Base-by-base conservation (phyloP, 2,888 invertebrate genomes). In the Halictus ligatus region DNA sequence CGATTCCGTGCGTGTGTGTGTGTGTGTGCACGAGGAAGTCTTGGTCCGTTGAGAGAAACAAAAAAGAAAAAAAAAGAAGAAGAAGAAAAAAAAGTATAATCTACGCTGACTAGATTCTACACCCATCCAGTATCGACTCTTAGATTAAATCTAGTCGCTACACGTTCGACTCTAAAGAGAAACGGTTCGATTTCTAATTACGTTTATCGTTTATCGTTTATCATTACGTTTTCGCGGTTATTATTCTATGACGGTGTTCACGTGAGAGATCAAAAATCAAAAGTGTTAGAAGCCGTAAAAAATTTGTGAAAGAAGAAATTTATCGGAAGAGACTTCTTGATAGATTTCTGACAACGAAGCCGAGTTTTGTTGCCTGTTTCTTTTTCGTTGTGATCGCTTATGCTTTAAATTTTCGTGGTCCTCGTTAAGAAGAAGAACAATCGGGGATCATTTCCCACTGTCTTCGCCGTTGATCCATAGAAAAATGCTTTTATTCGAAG, bases 401-500 rank as follows among this genome's bases (percentile, higher is more conserved):
- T 18, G 54, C 21, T n/a, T 75, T 76, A 60, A 71, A 69, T 81
- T 75, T 69, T 50, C 48, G 40, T 84, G 78, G 83, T 85, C 82
- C 81, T 83, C 71, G 74, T 43, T 80, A 13, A 80, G 21, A 75
- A 58, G 73, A 60, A 80, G 35, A 72, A 78, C n/a, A 60, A 60
- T 48, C 13, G 21, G 25, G 25, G 25, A 29, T 18, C 54, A 71
- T 71, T 75, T 48, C 18, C n/a, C 15, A 40, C 6, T 73, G 46
- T 75, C 40, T 25, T 35, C 58, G 58, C 29, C 54, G 7, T 81
- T 75, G 50, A 69, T 75, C 35, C 54, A 73, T 80, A 80, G 40
- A 94, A 94, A 94, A 94, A 94, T 94, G 93, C 94, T 96, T 35
- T 35, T 97, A 98, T 96, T 98, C 97, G 95, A 98, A 98, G 86